Percentiles rank a stretch among this genome's conserved stretches.
Evolutionary conservation across 2,113 vertebrate species (phyloP).

Genomic region (Sylvilagus bachmani): DNA sequence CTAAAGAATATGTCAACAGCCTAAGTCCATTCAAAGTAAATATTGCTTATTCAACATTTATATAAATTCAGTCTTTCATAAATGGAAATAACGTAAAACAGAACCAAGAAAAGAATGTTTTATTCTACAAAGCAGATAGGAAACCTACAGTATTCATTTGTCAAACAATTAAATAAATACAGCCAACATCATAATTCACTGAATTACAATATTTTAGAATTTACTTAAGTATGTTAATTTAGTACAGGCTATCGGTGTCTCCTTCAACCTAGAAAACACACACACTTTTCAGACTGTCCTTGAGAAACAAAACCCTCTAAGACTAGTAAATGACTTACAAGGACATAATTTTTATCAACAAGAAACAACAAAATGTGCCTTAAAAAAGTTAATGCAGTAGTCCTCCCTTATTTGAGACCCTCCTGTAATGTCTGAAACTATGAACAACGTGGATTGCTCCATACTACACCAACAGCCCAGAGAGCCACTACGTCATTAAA

Average conservation of each 20-base stretch:
- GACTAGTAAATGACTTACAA: background rate
- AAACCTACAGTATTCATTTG: slow-evolving; percentile 12
- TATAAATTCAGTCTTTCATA: slow-evolving; percentile 31
- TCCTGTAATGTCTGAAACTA: background rate
- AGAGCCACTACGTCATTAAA: background rate
- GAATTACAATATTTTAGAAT: slow-evolving; percentile 19
- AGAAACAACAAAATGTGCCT: slow-evolving; percentile 27
- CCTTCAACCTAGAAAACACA: slow-evolving; percentile 22
- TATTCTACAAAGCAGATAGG: background rate
- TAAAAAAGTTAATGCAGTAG: background rate
- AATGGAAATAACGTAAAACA: slow-evolving; percentile 41
- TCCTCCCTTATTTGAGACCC: background rate
- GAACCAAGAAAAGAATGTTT: slow-evolving; percentile 22
- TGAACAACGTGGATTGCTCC: too few species aligned
- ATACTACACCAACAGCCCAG: background rate
- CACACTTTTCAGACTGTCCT: background rate
- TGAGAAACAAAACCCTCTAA: slow-evolving; percentile 50
- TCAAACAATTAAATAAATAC: slow-evolving; percentile 22
- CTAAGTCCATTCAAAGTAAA: slow-evolving; percentile 16
- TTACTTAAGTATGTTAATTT: background rate
- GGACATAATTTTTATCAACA: background rate
- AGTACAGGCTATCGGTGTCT: background rate
- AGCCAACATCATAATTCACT: background rate
- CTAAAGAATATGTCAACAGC: slow-evolving; percentile 37
- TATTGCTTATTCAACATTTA: slow-evolving; percentile 17